These are phyloP conservation scores for Sorex fumeus DNA, from an alignment of 2,113 vertebrate species.

Conservation along the genomic window DNA sequence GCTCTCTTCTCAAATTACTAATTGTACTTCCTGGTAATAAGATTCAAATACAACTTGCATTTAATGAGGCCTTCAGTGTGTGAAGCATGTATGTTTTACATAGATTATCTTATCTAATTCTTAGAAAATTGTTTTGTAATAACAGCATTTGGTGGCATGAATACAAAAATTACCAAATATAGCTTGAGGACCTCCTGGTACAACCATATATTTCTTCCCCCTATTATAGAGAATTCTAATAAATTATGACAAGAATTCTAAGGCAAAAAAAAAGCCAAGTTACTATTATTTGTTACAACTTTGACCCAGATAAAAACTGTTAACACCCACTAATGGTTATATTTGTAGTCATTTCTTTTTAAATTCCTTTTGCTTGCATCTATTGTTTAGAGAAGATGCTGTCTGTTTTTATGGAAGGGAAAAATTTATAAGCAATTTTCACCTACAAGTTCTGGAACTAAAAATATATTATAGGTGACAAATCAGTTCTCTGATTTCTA, in stretches of 20 bases:
- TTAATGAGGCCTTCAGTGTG: constrained; percentile 67
- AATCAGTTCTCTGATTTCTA: not conserved
- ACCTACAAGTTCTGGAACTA: not conserved
- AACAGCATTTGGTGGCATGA: not conserved
- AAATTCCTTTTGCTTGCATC: not conserved
- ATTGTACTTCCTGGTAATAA: constrained; percentile 68
- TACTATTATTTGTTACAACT: not conserved
- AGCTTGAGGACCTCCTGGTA: not conserved
- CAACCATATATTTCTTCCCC: not conserved
- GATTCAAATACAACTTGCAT: constrained; percentile 63
- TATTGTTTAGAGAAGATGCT: not conserved
- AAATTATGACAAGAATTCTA: not conserved
- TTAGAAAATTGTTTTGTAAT: constrained; percentile 54
- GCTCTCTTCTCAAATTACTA: constrained; percentile 69
- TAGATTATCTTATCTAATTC: constrained; percentile 42
- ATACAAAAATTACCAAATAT: constrained; percentile 28
- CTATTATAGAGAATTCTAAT: not conserved
- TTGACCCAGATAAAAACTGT: constrained; percentile 29
- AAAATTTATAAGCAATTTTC: not conserved
- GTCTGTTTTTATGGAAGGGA: not conserved
- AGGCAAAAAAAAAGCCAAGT: not conserved
- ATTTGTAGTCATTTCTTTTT: constrained; percentile 21
- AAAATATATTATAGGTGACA: not conserved
- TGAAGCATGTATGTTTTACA: constrained; percentile 39
- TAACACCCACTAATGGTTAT: not conserved